Percentiles rank a stretch among this genome's conserved stretches.
Conservation (phyloP, 2,797 vertebrate species). For the Eospalax fontanierii region DNA sequence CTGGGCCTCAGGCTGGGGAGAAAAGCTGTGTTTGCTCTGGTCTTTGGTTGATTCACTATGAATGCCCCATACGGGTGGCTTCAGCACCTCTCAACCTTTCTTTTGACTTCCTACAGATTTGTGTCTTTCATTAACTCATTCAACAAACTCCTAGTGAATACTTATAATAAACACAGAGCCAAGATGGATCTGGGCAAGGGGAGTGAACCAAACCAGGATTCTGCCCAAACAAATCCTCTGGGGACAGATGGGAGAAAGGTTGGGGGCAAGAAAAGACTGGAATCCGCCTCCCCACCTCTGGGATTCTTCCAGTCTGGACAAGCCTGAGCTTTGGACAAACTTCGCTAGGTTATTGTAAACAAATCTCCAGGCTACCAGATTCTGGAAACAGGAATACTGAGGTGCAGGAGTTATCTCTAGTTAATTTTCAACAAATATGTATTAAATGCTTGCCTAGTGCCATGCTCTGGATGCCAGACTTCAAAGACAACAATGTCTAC, state of each 20-base stretch:
- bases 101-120: constrained; percentile 27
- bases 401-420: not conserved
- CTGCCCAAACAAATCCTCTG: constrained; percentile 19
- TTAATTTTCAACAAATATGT: constrained; percentile 15
- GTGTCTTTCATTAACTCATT: constrained; percentile 60
- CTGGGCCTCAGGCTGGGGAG: not conserved
- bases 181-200: constrained; percentile 22
- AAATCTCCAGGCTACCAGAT: constrained; percentile 60
- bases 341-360: constrained; percentile 55
- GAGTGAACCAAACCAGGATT: constrained; percentile 43
- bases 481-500: not conserved
- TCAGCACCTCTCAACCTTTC: constrained; percentile 1
- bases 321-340: constrained; percentile 58
- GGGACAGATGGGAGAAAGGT: not conserved
- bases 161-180: constrained; percentile 32
- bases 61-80: constrained; percentile 27
- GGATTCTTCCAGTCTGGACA: constrained; percentile 68
- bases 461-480: not conserved
- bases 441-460: not conserved
- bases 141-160: constrained; percentile 59
- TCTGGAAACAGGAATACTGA: constrained; percentile 41
- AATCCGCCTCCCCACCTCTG: constrained; percentile 24
- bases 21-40: constrained; percentile 31
- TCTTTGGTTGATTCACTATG: not conserved
- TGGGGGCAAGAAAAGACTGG: constrained; percentile 49